Evolutionary conservation across 1,140 invertebrate species (phyloP).

Genomic region (Apis florea): DNA sequence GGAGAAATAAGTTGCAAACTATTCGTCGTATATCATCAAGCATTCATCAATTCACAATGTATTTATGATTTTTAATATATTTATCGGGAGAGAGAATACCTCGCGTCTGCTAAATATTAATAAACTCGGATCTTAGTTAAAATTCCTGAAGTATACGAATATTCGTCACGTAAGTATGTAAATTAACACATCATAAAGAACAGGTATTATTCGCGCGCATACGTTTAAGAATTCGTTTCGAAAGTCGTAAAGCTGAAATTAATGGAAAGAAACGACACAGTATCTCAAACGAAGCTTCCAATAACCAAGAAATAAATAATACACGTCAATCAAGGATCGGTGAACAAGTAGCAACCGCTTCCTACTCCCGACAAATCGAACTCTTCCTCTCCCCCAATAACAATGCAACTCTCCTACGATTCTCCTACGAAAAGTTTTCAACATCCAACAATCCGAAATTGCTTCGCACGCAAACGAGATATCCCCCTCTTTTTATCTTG

Average conservation of each 20-base stretch:
- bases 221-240: not conserved
- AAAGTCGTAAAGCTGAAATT: not conserved
- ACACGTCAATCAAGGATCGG: not conserved
- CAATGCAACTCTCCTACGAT: too few relatives aligned
- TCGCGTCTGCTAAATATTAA: not conserved
- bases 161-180: not conserved
- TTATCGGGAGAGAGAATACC: not conserved
- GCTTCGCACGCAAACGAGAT: too few relatives aligned
- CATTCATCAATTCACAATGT: too few relatives aligned
- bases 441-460: too few relatives aligned
- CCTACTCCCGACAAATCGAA: too few relatives aligned
- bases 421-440: too few relatives aligned
- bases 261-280: not conserved
- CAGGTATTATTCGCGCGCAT: not conserved
- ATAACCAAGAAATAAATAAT: not conserved
- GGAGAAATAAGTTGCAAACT: too few relatives aligned
- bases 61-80: not conserved
- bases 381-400: too few relatives aligned
- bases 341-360: not conserved
- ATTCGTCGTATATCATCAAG: too few relatives aligned
- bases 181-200: not conserved
- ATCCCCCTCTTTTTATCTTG: too few relatives aligned
- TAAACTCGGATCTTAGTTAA: not conserved
- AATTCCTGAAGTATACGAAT: not conserved
- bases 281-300: not conserved